Percentiles rank a stretch among this genome's conserved stretches.
Evolutionary conservation across 2,797 vertebrate species (phyloP).

Genomic region (Chaenodraco wilsoni): DNA sequence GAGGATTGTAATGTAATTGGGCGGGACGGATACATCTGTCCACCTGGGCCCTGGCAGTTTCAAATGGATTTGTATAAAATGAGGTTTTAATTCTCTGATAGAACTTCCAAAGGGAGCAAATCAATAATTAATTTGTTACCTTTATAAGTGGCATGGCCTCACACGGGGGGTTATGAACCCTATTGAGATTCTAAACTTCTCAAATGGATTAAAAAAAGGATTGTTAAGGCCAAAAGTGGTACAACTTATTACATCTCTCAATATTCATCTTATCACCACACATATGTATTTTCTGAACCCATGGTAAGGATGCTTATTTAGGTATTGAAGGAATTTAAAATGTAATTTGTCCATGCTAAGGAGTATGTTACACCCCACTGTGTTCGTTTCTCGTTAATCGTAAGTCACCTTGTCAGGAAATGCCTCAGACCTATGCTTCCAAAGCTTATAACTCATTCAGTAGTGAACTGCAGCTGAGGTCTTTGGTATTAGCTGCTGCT

Average conservation of each 20-base stretch:
- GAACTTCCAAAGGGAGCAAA: background rate
- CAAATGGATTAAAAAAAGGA: background rate
- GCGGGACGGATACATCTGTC: slow-evolving; percentile 29
- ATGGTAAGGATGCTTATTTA: too few relatives aligned
- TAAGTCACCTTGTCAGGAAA: background rate
- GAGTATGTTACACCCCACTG: background rate
- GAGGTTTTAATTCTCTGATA: background rate
- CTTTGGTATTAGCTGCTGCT: slow-evolving; percentile 36
- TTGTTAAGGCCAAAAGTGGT: background rate
- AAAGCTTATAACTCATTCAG: slow-evolving; percentile 27
- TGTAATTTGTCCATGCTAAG: too few relatives aligned
- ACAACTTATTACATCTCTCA: background rate
- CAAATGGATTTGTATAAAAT: slow-evolving; percentile 38
- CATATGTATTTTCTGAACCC: too few relatives aligned
- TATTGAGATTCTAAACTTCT: background rate
- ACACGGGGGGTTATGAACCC: too few relatives aligned
- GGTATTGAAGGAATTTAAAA: too few relatives aligned
- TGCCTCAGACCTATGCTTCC: background rate
- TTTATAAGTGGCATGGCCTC: too few relatives aligned
- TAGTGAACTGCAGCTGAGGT: slow-evolving; percentile 12
- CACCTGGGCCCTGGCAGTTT: slow-evolving; percentile 8
- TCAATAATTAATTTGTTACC: too few relatives aligned
- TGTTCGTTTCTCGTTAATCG: background rate
- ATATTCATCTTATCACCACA: background rate
- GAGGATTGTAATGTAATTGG: slow-evolving; percentile 19